Percentiles rank a stretch among this genome's conserved stretches.
phyloP scores from a whole-genome alignment of 2,113 vertebrate species.

The Chlamydotis undulata region DNA sequence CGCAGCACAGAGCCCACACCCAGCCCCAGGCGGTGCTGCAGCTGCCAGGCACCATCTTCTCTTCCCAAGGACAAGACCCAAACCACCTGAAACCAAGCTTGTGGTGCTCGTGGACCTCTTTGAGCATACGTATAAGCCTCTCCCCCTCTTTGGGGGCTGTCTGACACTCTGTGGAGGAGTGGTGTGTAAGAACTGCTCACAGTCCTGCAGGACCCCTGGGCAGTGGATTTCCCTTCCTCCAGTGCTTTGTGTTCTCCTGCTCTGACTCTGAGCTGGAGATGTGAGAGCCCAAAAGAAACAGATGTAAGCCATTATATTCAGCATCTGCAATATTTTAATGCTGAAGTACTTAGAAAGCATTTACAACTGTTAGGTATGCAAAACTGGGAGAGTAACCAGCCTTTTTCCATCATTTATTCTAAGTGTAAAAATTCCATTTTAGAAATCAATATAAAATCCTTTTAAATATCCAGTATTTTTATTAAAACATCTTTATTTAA shows the following conservation, averaged over 20 bases:
- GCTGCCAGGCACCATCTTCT: not conserved
- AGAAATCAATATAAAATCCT: not conserved
- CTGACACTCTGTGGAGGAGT: fast-evolving
- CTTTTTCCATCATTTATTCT: not conserved
- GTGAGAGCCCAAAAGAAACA: not conserved
- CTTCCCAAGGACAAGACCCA: not conserved
- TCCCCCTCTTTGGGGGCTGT: too few species aligned
- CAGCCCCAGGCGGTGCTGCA: fast-evolving
- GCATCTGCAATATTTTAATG: not conserved
- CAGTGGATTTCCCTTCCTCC: not conserved
- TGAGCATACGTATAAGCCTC: fast-evolving
- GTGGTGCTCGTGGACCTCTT: not conserved
- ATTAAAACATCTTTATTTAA: not conserved
- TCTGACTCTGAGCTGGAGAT: not conserved
- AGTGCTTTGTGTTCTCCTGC: not conserved
- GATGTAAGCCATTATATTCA: not conserved
- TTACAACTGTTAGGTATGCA: not conserved
- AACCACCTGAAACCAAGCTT: not conserved
- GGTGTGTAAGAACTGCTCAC: not conserved
- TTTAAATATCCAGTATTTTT: not conserved
- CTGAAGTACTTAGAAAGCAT: not conserved
- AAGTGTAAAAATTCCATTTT: not conserved
- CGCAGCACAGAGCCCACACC: fast-evolving
- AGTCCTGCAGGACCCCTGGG: fast-evolving
- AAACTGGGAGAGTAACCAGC: not conserved